Conservation (phyloP, 2,113 vertebrate species). For the Nesoenas mayeri region DNA sequence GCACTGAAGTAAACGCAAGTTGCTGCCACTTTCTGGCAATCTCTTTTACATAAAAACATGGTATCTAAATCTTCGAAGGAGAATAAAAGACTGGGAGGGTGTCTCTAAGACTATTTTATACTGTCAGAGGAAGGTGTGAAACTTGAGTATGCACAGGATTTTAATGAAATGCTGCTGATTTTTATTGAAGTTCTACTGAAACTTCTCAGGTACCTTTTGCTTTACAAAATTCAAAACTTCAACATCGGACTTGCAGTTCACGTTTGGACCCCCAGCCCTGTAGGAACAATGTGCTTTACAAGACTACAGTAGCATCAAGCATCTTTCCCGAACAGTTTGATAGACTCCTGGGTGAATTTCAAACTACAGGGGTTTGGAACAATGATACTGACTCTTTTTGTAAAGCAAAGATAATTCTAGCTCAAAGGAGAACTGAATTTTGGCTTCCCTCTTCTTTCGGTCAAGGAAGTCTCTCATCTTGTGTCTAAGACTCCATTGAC, state of each 20-base stretch:
- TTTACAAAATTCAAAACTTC: not conserved
- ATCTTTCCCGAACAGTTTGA: not conserved
- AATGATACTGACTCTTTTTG: not conserved
- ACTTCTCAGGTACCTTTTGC: not conserved
- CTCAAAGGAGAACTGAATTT: not conserved
- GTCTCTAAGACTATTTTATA: not conserved
- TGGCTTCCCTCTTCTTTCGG: not conserved
- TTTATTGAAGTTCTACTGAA: not conserved
- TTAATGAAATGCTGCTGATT: not conserved
- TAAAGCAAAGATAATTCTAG: not conserved
- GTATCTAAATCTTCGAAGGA: not conserved
- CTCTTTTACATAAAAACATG: not conserved
- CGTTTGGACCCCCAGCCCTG: not conserved
- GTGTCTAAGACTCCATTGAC: not conserved
- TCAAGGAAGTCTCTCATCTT: constrained; percentile 5
- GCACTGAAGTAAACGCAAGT: not conserved
- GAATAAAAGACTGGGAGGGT: not conserved
- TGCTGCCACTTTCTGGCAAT: not conserved
- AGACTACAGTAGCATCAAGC: not conserved
- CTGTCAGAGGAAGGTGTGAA: not conserved
- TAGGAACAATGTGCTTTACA: not conserved
- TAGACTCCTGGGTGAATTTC: not conserved
- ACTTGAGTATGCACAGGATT: not conserved
- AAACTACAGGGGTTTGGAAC: not conserved
- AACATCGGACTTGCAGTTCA: not conserved